These are phyloP conservation scores for Agrochola circellaris DNA, from an alignment of 2,888 invertebrate species.

Conservation along the genomic window DNA sequence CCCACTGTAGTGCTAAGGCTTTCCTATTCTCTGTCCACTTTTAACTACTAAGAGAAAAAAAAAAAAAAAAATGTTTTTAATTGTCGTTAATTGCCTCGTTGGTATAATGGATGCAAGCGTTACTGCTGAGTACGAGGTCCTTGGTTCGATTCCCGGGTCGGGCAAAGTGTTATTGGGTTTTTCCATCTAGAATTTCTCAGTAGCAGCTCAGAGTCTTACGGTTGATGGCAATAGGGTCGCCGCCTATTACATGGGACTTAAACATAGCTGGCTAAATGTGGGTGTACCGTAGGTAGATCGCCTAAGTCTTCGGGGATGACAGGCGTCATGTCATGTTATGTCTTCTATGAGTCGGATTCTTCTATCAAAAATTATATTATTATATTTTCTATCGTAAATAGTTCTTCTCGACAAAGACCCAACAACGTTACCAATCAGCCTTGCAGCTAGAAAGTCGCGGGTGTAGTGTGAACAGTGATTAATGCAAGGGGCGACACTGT, in stretches of 20 bases:
- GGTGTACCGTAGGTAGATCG: neutral
- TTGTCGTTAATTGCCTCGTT: neutral
- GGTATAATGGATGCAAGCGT: neutral
- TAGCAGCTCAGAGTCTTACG: neutral
- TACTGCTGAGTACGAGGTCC: neutral
- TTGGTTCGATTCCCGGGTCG: neutral
- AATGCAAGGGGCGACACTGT: slow-evolving; percentile 70
- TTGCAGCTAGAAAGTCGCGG: slow-evolving; percentile 26
- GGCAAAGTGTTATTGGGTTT: neutral
- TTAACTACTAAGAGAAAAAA: too few species aligned
- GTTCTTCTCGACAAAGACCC: neutral
- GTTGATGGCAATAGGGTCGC: neutral
- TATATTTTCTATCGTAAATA: neutral
- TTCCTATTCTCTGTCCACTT: too few species aligned
- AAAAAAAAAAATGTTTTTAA: neutral
- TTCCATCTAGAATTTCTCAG: neutral
- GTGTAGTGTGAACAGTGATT: slow-evolving; percentile 63
- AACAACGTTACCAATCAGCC: slow-evolving; percentile 34
- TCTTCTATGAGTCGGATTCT: neutral
- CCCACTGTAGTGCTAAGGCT: neutral
- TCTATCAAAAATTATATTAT: neutral
- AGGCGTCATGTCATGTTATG: neutral
- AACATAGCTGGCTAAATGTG: neutral
- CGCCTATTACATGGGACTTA: neutral
- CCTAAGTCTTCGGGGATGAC: too few species aligned